A percentile compares a stretch with the other conserved stretches of the same genome.
phyloP scores from a whole-genome alignment of 2,888 invertebrate species.

The Bellardia pandia region DNA sequence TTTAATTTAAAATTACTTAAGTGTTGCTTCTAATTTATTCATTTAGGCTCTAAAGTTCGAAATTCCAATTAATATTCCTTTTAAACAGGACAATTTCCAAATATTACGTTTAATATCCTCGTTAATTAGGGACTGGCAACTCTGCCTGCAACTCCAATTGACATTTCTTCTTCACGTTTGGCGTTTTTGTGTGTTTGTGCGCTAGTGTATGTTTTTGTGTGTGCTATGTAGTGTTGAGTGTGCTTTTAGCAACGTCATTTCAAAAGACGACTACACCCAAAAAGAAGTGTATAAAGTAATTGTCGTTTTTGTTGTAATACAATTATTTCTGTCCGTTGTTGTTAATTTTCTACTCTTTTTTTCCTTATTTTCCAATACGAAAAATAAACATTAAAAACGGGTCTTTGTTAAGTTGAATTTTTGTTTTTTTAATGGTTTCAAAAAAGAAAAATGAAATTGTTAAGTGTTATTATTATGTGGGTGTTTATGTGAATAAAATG shows the following conservation, averaged over 20 bases:
- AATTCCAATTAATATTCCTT: too few species aligned
- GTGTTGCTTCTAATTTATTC: too few species aligned
- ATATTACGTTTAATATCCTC: too few species aligned
- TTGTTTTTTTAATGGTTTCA: too few species aligned
- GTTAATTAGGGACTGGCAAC: constrained; percentile 53
- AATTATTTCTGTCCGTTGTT: constrained; percentile 32
- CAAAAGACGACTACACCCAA: constrained; percentile 74
- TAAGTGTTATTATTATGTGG: constrained; percentile 45
- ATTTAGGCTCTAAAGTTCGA: too few species aligned
- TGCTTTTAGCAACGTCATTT: constrained; percentile 67
- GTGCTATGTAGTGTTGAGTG: background rate
- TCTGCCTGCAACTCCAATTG: constrained; percentile 63
- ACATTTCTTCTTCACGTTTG: constrained; percentile 52
- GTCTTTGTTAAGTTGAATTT: too few species aligned
- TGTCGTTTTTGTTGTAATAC: constrained; percentile 50
- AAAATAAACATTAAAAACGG: too few species aligned
- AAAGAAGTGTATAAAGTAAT: constrained; percentile 66
- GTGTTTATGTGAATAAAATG: constrained; percentile 40
- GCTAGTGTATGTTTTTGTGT: constrained; percentile 35
- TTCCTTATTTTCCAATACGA: too few species aligned
- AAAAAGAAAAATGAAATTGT: background rate
- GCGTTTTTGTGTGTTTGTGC: constrained; percentile 13
- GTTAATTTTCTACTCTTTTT: background rate
- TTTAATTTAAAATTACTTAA: too few species aligned
- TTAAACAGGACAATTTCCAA: too few species aligned